Evolutionary conservation across 2,113 vertebrate species (phyloP), one percentile per base, ranked within the genome.

Genomic region (Tupaia chinensis): DNA sequence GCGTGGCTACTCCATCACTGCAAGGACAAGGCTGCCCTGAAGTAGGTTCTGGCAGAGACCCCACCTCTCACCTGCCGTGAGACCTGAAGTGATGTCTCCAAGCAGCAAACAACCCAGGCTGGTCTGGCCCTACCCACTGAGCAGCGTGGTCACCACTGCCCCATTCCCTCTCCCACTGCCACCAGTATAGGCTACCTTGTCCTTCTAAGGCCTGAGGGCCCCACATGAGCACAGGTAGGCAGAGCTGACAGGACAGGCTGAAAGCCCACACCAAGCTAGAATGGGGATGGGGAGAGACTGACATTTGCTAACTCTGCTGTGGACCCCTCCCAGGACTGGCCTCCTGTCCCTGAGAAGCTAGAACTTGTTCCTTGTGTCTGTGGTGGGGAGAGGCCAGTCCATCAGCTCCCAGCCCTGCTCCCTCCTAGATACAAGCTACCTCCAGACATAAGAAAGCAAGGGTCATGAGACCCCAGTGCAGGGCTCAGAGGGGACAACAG

Each of bases 271-370:
- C 9, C 0, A 3, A 65, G 56, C 23, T 34, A 32, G 29, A n/a
- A 8, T 14, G 11, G 20, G 7, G 25, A 23, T 1, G 3, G 77
- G 65, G 27, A n/a, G 0, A 70, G 9, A 23, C 10, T 1, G n/a
- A 1, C 1, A 3, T 4, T 23, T 12, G 2, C 29, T 1, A 0
- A 13, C 20, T 34, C 3, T 25, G 1, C 53, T 16, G 27, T 0
- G 10, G 60, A 20, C 25, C 13, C 17, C 2, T 2, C 54, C 53
- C 19, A 7, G 1, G 0, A 3, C 23, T 0, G 4, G 34, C 20
- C 17, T n/a, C 53, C 3, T 0, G 0, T 29, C 19, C 27, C 32
- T 1, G 5, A 60, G n/a, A n/a, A 54, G 32, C 65, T 66, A 27
- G 77, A 13, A 2, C 9, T 27, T 10, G 16, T 20, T n/a, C 15